Evolutionary conservation across 2,797 vertebrate genomes (phyloP).

Genomic region (Podargus strigoides): DNA sequence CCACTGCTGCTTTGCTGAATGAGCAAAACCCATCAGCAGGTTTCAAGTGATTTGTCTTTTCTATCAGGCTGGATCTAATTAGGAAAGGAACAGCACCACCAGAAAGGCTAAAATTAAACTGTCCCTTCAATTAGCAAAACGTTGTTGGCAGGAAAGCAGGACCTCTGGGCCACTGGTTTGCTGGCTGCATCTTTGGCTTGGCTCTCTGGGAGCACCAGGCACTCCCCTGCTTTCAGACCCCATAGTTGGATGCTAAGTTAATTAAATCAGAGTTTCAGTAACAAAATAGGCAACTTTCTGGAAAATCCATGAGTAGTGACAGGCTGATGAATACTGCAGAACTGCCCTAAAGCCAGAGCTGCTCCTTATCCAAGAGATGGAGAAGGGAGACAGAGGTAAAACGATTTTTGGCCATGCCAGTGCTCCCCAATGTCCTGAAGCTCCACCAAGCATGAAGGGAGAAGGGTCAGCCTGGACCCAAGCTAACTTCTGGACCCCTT

Average conservation of each 20-base stretch:
- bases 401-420: not conserved
- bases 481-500: not conserved
- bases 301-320: not conserved
- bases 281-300: not conserved
- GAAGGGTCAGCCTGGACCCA: not conserved
- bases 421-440: not conserved
- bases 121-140: not conserved
- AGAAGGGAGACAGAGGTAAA: not conserved
- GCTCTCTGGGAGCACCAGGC: not conserved
- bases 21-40: not conserved
- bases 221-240: not conserved
- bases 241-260: not conserved
- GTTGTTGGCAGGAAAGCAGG: not conserved
- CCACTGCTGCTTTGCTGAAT: not conserved
- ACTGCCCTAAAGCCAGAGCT: not conserved
- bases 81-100: not conserved
- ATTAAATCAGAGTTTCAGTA: not conserved
- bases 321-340: rapidly evolving
- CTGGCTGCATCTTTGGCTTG: not conserved
- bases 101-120: not conserved
- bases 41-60: not conserved
- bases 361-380: not conserved
- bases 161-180: not conserved
- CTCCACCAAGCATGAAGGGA: not conserved
- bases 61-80: not conserved